Percentiles rank a stretch among this genome's conserved stretches.
phyloP scores from a whole-genome alignment of 2,113 vertebrate species.

The Pteruthius melanotis region DNA sequence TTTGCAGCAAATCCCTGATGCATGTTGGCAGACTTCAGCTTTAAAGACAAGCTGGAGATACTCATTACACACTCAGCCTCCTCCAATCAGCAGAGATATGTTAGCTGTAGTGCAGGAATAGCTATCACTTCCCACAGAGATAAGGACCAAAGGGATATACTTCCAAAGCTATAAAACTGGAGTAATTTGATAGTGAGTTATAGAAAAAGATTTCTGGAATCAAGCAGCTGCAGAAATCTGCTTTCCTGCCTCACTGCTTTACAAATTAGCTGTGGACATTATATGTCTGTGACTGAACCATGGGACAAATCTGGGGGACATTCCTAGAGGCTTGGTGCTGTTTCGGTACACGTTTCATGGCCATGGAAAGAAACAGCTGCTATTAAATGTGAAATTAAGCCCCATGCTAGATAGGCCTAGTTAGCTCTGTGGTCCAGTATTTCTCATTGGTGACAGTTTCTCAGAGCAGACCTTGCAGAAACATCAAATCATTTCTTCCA shows the following conservation, averaged over 20 bases:
- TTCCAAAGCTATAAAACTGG: not conserved
- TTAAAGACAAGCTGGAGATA: not conserved
- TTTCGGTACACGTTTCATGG: not conserved
- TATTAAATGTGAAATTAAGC: not conserved
- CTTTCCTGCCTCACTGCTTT: not conserved
- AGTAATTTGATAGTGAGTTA: not conserved
- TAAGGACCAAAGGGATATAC: not conserved
- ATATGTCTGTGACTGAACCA: not conserved
- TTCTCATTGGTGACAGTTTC: not conserved
- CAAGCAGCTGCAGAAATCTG: constrained; percentile 20
- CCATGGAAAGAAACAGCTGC: not conserved
- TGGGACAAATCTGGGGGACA: not conserved
- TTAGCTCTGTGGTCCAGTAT: not conserved
- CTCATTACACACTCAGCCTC: not conserved
- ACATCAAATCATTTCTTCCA: not conserved
- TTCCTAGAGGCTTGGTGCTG: not conserved
- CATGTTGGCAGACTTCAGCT: not conserved
- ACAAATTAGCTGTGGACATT: not conserved
- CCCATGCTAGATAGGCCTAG: not conserved
- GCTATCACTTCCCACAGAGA: not conserved
- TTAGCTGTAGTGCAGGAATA: not conserved
- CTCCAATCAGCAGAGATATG: not conserved
- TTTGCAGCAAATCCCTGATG: not conserved
- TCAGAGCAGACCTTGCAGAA: not conserved
- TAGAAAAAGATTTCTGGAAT: not conserved